Evolutionary conservation across 1,140 invertebrate genomes (phyloP), one percentile per base, ranked within the genome.

Genomic region (Metopolophium dirhodum): DNA sequence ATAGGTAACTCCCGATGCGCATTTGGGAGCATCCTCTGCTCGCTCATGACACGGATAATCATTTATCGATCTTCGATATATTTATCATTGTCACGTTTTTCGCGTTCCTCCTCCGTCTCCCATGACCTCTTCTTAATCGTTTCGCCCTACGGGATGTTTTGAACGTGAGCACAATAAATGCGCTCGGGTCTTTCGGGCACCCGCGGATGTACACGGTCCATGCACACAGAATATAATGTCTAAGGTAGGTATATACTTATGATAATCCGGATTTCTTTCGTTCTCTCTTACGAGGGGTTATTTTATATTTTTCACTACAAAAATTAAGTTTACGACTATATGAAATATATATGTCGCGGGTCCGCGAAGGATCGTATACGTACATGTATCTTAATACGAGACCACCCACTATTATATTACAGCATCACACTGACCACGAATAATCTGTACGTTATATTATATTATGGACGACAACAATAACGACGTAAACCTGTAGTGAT

Each of bases 1-100:
- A 41, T 41, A 41, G 41, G 41, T 41, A 41, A 68, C 30, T 68
- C 61, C 30, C 61, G 61, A n/a, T 20, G 61, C 61, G 30, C 61
- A 68, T 68, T 68, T 68, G 14, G 61, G 61, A 68, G 61, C 61
- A n/a, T 68, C 61, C 23, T 23, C 23, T 23, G 11, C 14, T n/a
- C 30, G 61, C 14, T 30, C 61, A 18, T 18, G 61, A 68, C 61
- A n/a, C 61, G 61, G 61, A 68, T n/a, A n/a, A 68, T 68, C 61
- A 68, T 68, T 68, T 68, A 68, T 68, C 30, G 61, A 68, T 86
- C 41, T 30, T 30, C 85, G 85, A 47, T 47, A 8, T 30, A 86
- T 86, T 86, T 86, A 47, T 86, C 85, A 86, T 86, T 86, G 85
- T 86, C 85, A 86, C 85, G 85, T 86, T 47, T 85, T 86, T 86